Base-by-base conservation (phyloP, 2,888 invertebrate genomes). In the Mactromeris polynyma region DNA sequence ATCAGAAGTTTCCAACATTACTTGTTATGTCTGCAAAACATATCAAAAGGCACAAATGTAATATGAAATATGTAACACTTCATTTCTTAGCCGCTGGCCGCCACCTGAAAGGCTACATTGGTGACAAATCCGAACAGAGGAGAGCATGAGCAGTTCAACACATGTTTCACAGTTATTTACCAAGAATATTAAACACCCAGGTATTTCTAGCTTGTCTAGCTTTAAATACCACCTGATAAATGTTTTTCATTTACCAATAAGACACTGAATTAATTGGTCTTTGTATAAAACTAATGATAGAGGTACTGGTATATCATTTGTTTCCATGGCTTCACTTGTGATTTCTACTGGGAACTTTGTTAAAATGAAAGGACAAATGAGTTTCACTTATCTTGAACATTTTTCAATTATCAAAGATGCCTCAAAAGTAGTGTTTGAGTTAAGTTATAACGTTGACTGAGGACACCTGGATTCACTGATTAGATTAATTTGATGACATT, bases 121-220 rank as follows among this genome's bases (percentile, higher is more conserved):
- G 33, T 73, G 73, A 73, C 73, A 73, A 14, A 36, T 26, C 33
- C 3, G 73, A 40, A 26, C 9, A n/a, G 79, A 42, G 79, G 79
- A 79, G 79, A 40, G 46, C 21, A 79, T 79, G 79, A 40, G 79
- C 40, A 4, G 73, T 14, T 33, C 73, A 73, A 73, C n/a, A 21
- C 73, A 83, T 73, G 83, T 83, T 77, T 26, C 69, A 33, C 73
- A 73, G 58, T 64, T 64, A 26, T 26, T n/a, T 64, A 64, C 58
- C 58, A 33, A 73, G 73, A 73, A 33, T 73, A 36, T 36, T 73
- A 36, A 36, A 73, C 69, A 73, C 73, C 83, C 90, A 90, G 90
- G 90, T 90, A 90, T 90, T 90, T 90, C 90, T 86, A 90, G 90
- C 90, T 88, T 87, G 84, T 81, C 54, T 88, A 88, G 90, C 90